Conservation (phyloP, 2,888 invertebrate species). For the Auanema sp. region DNA sequence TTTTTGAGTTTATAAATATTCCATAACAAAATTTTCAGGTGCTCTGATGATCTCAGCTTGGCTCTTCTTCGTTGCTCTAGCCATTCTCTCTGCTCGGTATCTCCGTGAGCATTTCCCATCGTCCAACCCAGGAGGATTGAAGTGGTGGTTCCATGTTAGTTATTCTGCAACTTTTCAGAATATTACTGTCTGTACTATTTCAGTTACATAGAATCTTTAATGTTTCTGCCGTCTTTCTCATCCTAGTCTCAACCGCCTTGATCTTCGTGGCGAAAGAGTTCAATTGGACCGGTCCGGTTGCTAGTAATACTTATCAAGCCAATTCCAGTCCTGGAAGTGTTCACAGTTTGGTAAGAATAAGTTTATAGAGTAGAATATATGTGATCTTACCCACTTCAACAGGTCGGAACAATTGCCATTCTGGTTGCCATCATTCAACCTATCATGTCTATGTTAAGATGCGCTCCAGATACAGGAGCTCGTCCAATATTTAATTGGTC, state of each 20-base stretch:
- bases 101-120: conserved; percentile 23
- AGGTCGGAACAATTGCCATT: conserved; percentile 21
- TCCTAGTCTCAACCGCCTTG: conserved; percentile 15
- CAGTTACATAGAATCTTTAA: conserved; percentile 28
- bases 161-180: neutral
- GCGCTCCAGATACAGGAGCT: conserved; percentile 25
- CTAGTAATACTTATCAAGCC: neutral
- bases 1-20: neutral
- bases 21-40: conserved; percentile 5
- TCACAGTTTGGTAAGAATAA: conserved; percentile 21
- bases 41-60: conserved; percentile 25
- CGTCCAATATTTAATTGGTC: conserved; percentile 25
- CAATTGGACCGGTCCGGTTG: conserved; percentile 22
- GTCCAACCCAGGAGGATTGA: conserved; percentile 18
- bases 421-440: conserved; percentile 16
- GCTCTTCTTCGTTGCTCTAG: conserved; percentile 18
- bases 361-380: neutral
- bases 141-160: conserved; percentile 31
- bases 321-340: conserved; percentile 21
- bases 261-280: conserved; percentile 25
- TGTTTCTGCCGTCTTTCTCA: conserved; percentile 12
- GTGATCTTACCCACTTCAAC: neutral
- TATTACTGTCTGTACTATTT: neutral
- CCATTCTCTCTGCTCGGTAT: conserved; percentile 21
- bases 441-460: conserved; percentile 19